These are phyloP conservation scores for Syrphus vitripennis DNA, from an alignment of 2,888 invertebrate genomes.

Conservation along the genomic window DNA sequence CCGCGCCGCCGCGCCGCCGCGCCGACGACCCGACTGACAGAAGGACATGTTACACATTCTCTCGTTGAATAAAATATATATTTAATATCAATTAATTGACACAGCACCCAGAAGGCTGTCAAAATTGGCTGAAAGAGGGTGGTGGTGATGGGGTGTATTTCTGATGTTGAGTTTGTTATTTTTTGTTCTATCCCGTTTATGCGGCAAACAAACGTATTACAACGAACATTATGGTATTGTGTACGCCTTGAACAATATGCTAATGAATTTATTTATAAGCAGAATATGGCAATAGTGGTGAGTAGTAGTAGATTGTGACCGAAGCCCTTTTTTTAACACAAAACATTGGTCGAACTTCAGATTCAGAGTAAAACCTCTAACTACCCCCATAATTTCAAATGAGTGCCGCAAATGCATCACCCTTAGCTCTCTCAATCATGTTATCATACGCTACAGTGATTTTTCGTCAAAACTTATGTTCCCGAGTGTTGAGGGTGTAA, in stretches of 20 bases:
- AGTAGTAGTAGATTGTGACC: neutral
- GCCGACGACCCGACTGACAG: neutral
- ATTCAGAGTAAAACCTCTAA: constrained; percentile 12
- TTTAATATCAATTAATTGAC: constrained; percentile 70
- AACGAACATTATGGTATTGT: constrained; percentile 57
- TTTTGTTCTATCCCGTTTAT: constrained; percentile 32
- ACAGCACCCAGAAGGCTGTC: constrained; percentile 38
- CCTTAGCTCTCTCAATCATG: constrained; percentile 45
- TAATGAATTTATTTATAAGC: constrained; percentile 61
- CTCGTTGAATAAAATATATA: constrained; percentile 61
- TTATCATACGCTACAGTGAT: constrained; percentile 69
- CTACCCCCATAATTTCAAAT: constrained; percentile 37
- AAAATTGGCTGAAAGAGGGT: constrained; percentile 24
- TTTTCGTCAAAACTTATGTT: constrained; percentile 67
- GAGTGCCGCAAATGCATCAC: constrained; percentile 38
- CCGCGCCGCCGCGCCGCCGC: too few relatives aligned
- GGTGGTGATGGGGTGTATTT: neutral
- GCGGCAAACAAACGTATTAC: constrained; percentile 57
- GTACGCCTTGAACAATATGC: constrained; percentile 60
- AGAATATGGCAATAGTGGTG: neutral
- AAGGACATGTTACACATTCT: neutral
- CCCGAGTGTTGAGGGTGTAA: constrained; percentile 67
- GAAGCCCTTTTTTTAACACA: neutral
- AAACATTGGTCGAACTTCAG: constrained; percentile 17
- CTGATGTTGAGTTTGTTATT: constrained; percentile 6